Evolutionary conservation across 1,140 invertebrate genomes (phyloP).

Genomic region (Drosophila yakuba): DNA sequence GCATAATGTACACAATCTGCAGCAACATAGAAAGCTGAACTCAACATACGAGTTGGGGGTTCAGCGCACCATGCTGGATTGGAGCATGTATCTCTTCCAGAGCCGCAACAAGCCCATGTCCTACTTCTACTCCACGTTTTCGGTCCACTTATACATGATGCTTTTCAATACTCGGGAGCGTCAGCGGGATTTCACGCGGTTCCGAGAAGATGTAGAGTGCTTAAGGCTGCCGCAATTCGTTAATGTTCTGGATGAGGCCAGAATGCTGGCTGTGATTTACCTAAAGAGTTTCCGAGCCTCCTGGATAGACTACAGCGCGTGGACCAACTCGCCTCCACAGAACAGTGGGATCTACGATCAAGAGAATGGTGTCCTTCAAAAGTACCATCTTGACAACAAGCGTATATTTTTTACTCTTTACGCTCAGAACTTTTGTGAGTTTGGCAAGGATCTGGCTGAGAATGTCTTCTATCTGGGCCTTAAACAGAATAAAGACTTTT

Average conservation of each 20-base stretch:
- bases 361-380: conserved; percentile 62
- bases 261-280: conserved; percentile 75
- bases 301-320: conserved; percentile 70
- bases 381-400: conserved; percentile 65
- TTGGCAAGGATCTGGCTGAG: conserved; percentile 76
- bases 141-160: conserved; percentile 77
- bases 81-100: conserved; percentile 76
- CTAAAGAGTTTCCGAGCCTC: conserved; percentile 72
- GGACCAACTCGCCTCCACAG: conserved; percentile 28
- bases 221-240: conserved; percentile 75
- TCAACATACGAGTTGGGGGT: conserved; percentile 73
- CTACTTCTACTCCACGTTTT: conserved; percentile 75
- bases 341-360: conserved; percentile 65
- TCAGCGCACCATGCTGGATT: conserved; percentile 73
- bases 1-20: conserved; percentile 71
- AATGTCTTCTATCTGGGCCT: conserved; percentile 75
- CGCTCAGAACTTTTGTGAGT: conserved; percentile 81
- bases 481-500: conserved; percentile 70
- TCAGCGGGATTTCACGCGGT: conserved; percentile 51
- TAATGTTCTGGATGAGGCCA: conserved; percentile 73
- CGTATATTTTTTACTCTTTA: conserved; percentile 75
- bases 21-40: conserved; percentile 62
- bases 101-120: conserved; percentile 80
- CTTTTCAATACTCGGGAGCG: conserved; percentile 71
- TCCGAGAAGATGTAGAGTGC: conserved; percentile 68